These are phyloP conservation scores for Neuroterus valhalla DNA, from an alignment of 1,140 invertebrate genomes.

Conservation along the genomic window DNA sequence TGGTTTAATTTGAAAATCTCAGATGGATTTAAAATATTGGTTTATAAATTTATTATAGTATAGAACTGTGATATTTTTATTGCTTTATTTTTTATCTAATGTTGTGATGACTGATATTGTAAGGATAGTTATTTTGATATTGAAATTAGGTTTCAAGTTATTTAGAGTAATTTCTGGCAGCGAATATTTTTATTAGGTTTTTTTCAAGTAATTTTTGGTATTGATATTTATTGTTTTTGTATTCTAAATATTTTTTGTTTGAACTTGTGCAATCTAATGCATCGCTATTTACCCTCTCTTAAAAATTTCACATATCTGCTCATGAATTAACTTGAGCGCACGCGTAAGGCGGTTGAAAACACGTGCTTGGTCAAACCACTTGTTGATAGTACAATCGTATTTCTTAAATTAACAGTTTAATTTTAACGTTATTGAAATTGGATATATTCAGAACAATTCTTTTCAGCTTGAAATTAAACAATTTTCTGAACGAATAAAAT, in stretches of 20 bases:
- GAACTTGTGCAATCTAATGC: background rate
- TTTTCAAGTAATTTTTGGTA: too few species aligned
- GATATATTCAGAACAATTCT: too few species aligned
- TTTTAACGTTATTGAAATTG: background rate
- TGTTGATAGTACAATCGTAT: background rate
- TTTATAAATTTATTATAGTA: background rate
- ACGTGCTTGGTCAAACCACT: background rate
- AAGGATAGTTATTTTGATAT: too few species aligned
- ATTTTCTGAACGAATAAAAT: too few species aligned
- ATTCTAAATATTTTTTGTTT: background rate
- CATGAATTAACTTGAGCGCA: background rate
- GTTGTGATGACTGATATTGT: too few species aligned
- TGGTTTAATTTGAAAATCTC: background rate
- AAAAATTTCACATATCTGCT: background rate
- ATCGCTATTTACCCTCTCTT: background rate
- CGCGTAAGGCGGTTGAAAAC: background rate
- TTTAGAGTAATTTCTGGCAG: too few species aligned
- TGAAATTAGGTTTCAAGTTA: too few species aligned
- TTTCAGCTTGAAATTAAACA: too few species aligned
- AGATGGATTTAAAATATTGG: background rate
- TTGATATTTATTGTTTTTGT: background rate
- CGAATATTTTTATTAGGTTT: too few species aligned
- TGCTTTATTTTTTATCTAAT: too few species aligned
- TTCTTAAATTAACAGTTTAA: background rate
- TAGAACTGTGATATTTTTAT: too few species aligned